Conservation (phyloP, 2,888 invertebrate species). For the Polydrusus cervinus region DNA sequence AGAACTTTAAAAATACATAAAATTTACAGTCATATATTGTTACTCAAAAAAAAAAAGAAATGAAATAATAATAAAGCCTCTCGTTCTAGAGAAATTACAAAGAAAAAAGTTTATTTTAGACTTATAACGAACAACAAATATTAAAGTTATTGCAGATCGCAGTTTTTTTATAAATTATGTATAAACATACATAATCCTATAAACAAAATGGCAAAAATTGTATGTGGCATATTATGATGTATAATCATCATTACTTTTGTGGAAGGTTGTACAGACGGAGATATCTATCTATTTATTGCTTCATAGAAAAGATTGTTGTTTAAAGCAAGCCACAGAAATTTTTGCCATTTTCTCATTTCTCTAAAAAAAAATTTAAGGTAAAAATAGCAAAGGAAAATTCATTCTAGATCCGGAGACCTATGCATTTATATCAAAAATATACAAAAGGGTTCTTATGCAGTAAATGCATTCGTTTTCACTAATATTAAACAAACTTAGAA, state of each 20-base stretch:
- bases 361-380: slow-evolving; percentile 11
- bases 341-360: slow-evolving; percentile 3
- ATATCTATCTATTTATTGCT: too few relatives aligned
- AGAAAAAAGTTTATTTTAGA: slow-evolving; percentile 30
- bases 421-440: slow-evolving; percentile 25
- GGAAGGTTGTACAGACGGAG: not conserved
- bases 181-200: slow-evolving; percentile 24
- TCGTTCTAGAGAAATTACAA: not conserved
- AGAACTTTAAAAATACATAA: slow-evolving; percentile 47
- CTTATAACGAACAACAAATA: slow-evolving; percentile 44
- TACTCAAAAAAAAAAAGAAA: slow-evolving; percentile 14
- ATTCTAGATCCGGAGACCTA: not conserved
- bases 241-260: not conserved
- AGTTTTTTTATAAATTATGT: slow-evolving; percentile 26
- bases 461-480: slow-evolving; percentile 21
- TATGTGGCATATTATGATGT: not conserved
- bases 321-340: not conserved
- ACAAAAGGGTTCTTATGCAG: not conserved
- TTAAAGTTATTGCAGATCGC: slow-evolving; percentile 44
- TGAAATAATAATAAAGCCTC: slow-evolving; percentile 21
- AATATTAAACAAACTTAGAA: slow-evolving; percentile 1
- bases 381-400: slow-evolving; percentile 9
- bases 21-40: slow-evolving; percentile 33
- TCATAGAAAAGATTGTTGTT: too few relatives aligned
- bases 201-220: slow-evolving; percentile 14